phyloP scores from a whole-genome alignment of 2,888 invertebrate genomes.

The Agrotis ipsilon region DNA sequence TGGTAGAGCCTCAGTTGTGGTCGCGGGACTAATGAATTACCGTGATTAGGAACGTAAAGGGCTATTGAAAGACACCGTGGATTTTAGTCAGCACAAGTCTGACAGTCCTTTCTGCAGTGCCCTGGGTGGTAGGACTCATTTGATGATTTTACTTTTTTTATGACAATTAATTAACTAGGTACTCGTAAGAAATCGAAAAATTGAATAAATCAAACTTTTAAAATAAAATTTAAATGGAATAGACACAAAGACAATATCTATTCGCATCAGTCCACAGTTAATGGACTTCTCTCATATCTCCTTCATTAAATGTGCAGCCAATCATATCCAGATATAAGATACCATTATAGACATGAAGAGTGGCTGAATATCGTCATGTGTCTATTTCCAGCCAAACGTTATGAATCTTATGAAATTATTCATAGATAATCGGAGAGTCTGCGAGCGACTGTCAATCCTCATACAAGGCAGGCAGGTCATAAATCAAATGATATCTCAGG shows the following conservation, averaged over 20 bases:
- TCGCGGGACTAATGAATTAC: too few species aligned
- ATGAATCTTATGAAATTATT: constrained; percentile 75
- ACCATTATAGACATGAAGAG: background rate
- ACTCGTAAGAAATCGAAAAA: too few species aligned
- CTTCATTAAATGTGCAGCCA: constrained; percentile 17
- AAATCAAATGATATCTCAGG: constrained; percentile 6
- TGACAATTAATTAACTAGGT: too few species aligned
- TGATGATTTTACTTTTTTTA: too few species aligned
- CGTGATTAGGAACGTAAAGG: too few species aligned
- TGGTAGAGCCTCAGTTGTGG: too few species aligned
- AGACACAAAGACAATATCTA: background rate
- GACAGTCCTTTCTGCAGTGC: too few species aligned
- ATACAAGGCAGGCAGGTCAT: constrained; percentile 20
- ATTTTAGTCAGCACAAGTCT: too few species aligned
- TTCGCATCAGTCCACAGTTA: background rate
- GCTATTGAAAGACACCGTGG: too few species aligned
- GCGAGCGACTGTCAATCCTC: constrained; percentile 54
- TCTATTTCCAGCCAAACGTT: constrained; percentile 63
- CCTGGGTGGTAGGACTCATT: too few species aligned
- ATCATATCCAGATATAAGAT: constrained; percentile 48
- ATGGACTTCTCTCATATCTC: background rate
- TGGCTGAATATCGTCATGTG: constrained; percentile 25
- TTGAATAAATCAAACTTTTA: too few species aligned
- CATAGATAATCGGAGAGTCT: constrained; percentile 59
- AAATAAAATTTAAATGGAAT: background rate